These are phyloP conservation scores for Falco novaeseelandiae DNA, from an alignment of 2,797 vertebrate species.

Conservation along the genomic window DNA sequence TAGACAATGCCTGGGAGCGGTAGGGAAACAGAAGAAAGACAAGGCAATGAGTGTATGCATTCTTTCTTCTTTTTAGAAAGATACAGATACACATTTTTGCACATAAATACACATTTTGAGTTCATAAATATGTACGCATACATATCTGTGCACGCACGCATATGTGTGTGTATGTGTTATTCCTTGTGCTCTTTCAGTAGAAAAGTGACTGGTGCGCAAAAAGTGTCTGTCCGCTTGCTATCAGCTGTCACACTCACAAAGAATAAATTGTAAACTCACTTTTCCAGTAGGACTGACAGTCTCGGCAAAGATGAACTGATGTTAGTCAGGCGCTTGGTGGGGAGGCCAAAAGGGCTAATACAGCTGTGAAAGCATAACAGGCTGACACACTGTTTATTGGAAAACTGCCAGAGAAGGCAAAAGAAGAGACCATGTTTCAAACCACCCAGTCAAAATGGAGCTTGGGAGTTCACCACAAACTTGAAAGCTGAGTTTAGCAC, in stretches of 20 bases:
- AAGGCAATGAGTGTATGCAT: background rate
- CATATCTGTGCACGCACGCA: background rate
- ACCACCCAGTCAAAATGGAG: background rate
- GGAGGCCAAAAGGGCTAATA: conserved; percentile 28
- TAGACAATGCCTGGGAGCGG: background rate
- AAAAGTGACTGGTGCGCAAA: background rate
- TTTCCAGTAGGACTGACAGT: background rate
- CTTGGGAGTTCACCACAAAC: background rate
- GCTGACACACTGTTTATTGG: conserved; percentile 39
- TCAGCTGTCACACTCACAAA: background rate
- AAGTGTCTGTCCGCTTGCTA: background rate
- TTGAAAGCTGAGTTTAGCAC: background rate
- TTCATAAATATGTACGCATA: background rate
- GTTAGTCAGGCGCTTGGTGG: conserved; percentile 21
- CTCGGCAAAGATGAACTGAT: conserved; percentile 9
- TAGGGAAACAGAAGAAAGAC: background rate
- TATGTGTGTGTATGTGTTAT: background rate
- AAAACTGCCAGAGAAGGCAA: conserved; percentile 36
- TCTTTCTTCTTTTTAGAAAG: background rate
- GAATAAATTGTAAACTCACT: conserved; percentile 31
- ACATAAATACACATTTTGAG: background rate
- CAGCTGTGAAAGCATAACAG: conserved; percentile 40
- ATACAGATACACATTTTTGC: background rate
- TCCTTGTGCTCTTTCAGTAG: background rate
- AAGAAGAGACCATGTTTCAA: conserved; percentile 1